Evolutionary conservation across 2,113 vertebrate species (phyloP), one percentile per base, ranked within the genome.

Genomic region (Brachyhypopomus occidentalis): DNA sequence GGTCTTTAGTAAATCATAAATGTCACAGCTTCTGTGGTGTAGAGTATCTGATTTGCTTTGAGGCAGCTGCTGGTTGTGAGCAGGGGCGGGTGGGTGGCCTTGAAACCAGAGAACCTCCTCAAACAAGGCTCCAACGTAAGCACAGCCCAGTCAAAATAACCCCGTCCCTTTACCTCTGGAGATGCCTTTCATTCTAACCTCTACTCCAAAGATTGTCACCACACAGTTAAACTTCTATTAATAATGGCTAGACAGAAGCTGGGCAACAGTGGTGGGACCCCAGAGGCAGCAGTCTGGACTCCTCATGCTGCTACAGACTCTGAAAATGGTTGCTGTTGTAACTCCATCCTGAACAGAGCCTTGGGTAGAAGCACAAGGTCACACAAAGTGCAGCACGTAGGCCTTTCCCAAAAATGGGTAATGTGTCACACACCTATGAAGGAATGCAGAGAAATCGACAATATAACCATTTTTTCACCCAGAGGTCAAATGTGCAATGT

Each of bases 181-280:
- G 48, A 85, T 85, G 59, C 84, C 66, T 79, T 45, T 72, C 72
- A 76, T 85, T 85, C 80, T 82, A 23, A 45, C 27, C 66, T 52
- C 36, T 36, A 55, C 60, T 62, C 64, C 20, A 58, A 30, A 75
- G 76, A 62, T 38, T 30, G 58, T 67, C 66, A 83, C 75, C 75
- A 78, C 30, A 63, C 81, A 70, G 34, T 83, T 77, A 74, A 60
- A 34, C 55, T 73, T 52, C 78, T 86, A 83, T 83, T 83, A 80
- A 80, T 86, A 86, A 38, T 38, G 22, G n/a, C 11, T n/a, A 70
- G 30, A 64, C 30, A 14, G 45, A 9, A 41, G 23, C 20, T 20
- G 77, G 59, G 19, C 19, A 19, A 38, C 70, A 8, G 69, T 45
- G 36, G 45, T 22, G 22, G 72, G 9, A 52, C 45, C 12, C 19